Percentiles rank a stretch among this genome's conserved stretches.
phyloP scores from a whole-genome alignment of 2,113 vertebrate genomes.

The Oryzias curvinotus region DNA sequence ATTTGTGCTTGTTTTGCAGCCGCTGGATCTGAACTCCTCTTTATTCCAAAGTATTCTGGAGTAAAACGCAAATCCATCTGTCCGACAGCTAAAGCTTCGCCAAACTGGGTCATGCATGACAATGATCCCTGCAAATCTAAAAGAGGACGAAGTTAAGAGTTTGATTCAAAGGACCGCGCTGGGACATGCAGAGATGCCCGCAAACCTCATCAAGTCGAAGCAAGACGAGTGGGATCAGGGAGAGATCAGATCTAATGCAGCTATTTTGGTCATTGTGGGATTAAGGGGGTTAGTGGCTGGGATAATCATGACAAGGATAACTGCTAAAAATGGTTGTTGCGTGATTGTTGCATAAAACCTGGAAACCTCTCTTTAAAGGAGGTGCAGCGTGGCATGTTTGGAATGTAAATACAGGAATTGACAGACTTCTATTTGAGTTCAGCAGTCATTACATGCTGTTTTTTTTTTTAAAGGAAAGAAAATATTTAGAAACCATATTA shows the following conservation, averaged over 20 bases:
- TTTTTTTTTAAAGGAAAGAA: background rate
- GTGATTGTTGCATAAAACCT: conserved; percentile 16
- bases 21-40: too few relatives aligned
- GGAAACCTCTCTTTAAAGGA: background rate
- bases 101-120: background rate
- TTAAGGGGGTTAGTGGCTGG: conserved; percentile 20
- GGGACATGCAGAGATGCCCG: too few relatives aligned
- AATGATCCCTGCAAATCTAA: background rate
- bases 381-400: conserved; percentile 3
- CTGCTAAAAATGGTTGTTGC: conserved; percentile 5
- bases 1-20: too few relatives aligned
- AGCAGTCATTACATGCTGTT: background rate
- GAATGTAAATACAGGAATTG: background rate
- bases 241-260: conserved; percentile 1
- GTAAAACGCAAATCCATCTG: too few relatives aligned
- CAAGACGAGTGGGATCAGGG: too few relatives aligned
- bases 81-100: too few relatives aligned
- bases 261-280: conserved; percentile 11
- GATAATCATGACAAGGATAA: conserved; percentile 1
- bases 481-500: background rate
- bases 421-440: background rate
- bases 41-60: too few relatives aligned
- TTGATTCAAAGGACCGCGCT: too few relatives aligned
- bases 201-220: too few relatives aligned
- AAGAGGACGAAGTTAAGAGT: too few relatives aligned